Base-by-base conservation (phyloP, 1,140 invertebrate genomes). In the Neodiprion fabricii region DNA sequence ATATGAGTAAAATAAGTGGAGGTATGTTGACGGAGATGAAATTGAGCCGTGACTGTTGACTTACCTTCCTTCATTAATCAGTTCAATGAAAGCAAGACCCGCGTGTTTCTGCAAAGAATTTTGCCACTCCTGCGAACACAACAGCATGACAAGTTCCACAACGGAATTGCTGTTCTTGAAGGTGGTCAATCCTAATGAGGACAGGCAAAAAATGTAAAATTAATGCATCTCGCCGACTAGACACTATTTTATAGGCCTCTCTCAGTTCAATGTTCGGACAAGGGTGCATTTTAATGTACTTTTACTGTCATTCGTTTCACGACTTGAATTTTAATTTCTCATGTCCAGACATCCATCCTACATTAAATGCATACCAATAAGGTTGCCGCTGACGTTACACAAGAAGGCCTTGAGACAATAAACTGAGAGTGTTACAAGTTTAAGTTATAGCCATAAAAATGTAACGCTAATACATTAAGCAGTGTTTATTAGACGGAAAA, bases 101-200 rank as follows among this genome's bases (percentile, higher is more conserved):
- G 99, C 98, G 89, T 99, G 98, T 89, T 99, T 99, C 87, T 99
- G 98, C 17, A 99, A 88, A 0, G 98, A 99, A 88, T 99, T 99
- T 88, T 99, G 99, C 98, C 98, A 99, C 89, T 99, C 98, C 89
- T 99, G 98, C 0, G 98, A 99, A 88, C 98, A 99, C 21, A 99
- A 89, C 78, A 99, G 89, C 98, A 99, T 99, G 12, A 99, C 98
- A 69, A 99, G 89, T 84, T 99, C 98, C 14, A 99, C 97, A 0
- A 99, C 98, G 1, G 97, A 98, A 70, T 95, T 97, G 83, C 96
- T 98, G 85, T 97, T 97, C 86, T 98, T 98, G 87, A 99, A 96
- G 8, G 98, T 99, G 77, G 96, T 97, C 72, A 99, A 89, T 75
- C 98, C 96, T 96, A 85, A 28, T 85, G 82, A 79, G 76, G 76